Evolutionary conservation across 1,140 invertebrate genomes (phyloP), one percentile per base, ranked within the genome.

Genomic region (Lordiphosa mommai): DNA sequence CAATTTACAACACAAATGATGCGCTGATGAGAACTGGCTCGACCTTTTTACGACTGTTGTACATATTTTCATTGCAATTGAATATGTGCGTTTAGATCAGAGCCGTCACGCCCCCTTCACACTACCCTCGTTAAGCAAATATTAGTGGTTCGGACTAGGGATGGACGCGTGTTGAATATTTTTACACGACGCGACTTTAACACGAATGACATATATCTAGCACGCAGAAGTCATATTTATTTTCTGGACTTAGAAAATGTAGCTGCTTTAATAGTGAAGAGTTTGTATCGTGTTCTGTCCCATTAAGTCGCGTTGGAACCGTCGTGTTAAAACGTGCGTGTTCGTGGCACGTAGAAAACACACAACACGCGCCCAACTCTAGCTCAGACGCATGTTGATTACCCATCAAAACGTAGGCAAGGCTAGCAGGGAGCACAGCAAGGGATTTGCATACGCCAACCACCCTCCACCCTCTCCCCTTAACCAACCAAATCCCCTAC

Each of bases 1-100:
- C 76, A 80, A 82, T 80, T 80, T 80, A 82, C 40, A 60, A 43
- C 71, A 71, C 76, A 80, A 82, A 82, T 73, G 77, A 76, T 36
- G 77, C 66, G 53, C 70, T 82, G 74, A 80, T 80, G 74, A 71
- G 76, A 14, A 29, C 17, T n/a, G 32, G 33, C n/a, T 44, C 27
- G 30, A 51, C 40, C 30, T 27, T 30, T 66, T 43, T 36, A 57
- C 53, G 47, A 60, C 17, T 13, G 38, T 32, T 50, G 40, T 50
- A 61, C 37, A 55, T 57, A 50, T 70, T 79, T 72, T 60, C 63
- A 57, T 64, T 72, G 68, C 72, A 72, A 77, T 79, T 65, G 68
- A 79, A 55, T n/a, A 68, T 50, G 71, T 38, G 65, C 48, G 55
- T 61, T 66, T 66, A 66, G 61, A 73, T 73, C 74, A 59, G 20